Evolutionary conservation across 2,888 invertebrate genomes (phyloP), one percentile per base, ranked within the genome.

Genomic region (Agriopis aurantiaria): DNA sequence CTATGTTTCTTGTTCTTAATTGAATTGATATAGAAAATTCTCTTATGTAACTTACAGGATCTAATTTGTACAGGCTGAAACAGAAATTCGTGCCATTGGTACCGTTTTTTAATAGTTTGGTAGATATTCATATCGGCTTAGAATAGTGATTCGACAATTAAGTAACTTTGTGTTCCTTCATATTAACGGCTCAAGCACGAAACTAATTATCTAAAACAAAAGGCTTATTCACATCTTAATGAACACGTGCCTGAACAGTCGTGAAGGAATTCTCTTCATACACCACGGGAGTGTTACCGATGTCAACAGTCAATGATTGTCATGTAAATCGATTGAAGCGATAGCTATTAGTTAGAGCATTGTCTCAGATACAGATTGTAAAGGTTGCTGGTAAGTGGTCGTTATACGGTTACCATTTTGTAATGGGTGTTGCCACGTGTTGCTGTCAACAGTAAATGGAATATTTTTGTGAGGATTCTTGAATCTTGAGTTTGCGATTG

Each of bases 341-440:
- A 78, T 78, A 73, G 72, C 71, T 73, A 76, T 79, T 79, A 78
- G 69, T 80, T 78, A 78, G 61, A 66, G 75, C 75, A 75, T 81
- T 81, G 78, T 83, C 71, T 77, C 74, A 62, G 65, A 46, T 69
- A 60, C 53, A 65, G 48, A 73, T 71, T 69, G 72, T 58, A 71
- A 73, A 73, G 65, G 69, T 45, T 72, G 65, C 64, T 58, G n/a
- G 56, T 73, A 69, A 73, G 57, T 70, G 65, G 68, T 65, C 57
- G 58, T 65, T 69, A 71, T 73, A 60, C 68, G 55, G 67, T 71
- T 72, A 40, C n/a, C 8, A 40, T 49, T 49, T 41, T 49, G 40
- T 60, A 41, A 60, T 11, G 8, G 9, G 23, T 49, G 60, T 49
- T 49, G 60, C 6, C 41, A 40, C 23, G 58, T 46, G 12, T 33